Percentiles rank a stretch among this genome's conserved stretches.
phyloP scores from a whole-genome alignment of 2,113 vertebrate species.

The Lampris incognitus region DNA sequence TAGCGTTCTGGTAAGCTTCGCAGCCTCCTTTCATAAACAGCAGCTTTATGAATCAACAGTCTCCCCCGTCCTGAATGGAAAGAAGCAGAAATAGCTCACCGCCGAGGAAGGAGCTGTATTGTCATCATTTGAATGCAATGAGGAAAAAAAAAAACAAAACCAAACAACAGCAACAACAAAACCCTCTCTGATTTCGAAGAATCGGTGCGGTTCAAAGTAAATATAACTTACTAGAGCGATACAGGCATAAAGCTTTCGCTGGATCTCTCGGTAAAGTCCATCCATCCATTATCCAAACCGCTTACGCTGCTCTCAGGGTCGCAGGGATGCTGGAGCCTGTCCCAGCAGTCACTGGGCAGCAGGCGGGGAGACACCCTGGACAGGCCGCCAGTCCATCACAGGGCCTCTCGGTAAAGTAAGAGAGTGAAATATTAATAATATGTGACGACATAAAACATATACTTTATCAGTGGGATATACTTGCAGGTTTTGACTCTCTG shows the following conservation, averaged over 20 bases:
- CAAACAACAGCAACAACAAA: no score
- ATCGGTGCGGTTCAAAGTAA: conserved; percentile 46
- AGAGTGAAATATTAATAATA: no score
- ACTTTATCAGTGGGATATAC: no score
- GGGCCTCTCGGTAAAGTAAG: no score
- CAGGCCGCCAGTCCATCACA: no score
- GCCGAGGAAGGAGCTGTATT: conserved; percentile 48
- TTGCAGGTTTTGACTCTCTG: no score
- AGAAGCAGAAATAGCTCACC: conserved; percentile 57
- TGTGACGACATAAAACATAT: no score
- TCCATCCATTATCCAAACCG: background rate
- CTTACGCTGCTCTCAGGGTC: no score
- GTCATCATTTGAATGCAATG: conserved; percentile 52
- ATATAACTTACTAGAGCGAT: conserved; percentile 19
- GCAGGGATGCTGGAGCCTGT: no score
- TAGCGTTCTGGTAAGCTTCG: conserved; percentile 52
- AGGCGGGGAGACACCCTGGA: no score
- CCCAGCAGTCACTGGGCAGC: no score
- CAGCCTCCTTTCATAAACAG: conserved; percentile 39
- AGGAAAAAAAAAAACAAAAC: conserved; percentile 16
- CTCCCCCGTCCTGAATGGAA: conserved; percentile 39
- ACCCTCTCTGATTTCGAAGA: conserved; percentile 53
- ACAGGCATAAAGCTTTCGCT: conserved; percentile 20
- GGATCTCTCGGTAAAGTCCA: background rate
- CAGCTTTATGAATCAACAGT: conserved; percentile 52